A percentile compares a stretch with the other conserved stretches of the same genome.
Conservation (phyloP, 1,140 invertebrate species). For the Muscidifurax raptorellus region DNA sequence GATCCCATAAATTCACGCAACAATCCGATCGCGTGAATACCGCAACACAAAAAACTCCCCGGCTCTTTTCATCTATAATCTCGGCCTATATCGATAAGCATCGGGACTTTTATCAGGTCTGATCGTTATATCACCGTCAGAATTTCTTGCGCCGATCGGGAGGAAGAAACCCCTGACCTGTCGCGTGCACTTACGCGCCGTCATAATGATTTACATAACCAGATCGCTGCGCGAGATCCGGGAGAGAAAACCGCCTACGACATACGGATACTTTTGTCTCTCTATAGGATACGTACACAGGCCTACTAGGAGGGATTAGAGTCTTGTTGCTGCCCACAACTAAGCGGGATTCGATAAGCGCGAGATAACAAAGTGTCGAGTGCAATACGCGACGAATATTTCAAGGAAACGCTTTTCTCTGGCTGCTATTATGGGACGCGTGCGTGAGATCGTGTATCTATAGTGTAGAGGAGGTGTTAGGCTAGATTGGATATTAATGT, state of each 20-base stretch:
- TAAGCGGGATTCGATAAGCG: background rate
- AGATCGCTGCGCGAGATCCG: constrained; percentile 50
- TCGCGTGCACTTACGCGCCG: constrained; percentile 25
- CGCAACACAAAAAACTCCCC: too few species aligned
- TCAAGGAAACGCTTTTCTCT: background rate
- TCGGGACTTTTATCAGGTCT: background rate
- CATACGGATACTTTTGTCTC: constrained; percentile 24
- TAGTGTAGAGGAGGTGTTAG: too few species aligned
- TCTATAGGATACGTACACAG: background rate
- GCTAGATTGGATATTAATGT: background rate
- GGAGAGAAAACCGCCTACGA: constrained; percentile 57
- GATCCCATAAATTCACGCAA: too few species aligned
- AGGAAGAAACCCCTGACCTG: constrained; percentile 44
- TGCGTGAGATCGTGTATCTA: too few species aligned
- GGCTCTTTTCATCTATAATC: background rate
- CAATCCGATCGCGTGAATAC: too few species aligned
- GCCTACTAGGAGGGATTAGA: background rate
- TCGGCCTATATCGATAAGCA: background rate
- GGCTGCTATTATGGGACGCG: background rate
- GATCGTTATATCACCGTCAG: constrained; percentile 1
- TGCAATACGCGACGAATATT: background rate
- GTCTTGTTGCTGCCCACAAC: background rate
- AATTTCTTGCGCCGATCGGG: background rate
- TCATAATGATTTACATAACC: constrained; percentile 63
- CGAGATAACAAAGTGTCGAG: background rate